Conservation (phyloP, 2,797 vertebrate species). For the Microchirus variegatus region DNA sequence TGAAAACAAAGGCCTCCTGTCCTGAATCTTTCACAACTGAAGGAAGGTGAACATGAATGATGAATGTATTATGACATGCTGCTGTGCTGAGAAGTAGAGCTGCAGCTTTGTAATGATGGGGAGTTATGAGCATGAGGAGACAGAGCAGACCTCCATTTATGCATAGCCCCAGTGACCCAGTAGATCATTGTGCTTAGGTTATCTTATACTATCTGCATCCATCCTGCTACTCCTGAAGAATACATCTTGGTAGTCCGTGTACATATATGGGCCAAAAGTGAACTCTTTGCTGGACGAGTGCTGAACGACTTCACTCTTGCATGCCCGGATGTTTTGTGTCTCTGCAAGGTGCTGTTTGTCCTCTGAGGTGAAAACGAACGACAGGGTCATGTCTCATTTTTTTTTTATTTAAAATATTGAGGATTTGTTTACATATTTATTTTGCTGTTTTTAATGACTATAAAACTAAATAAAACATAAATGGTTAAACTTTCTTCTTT, state of each 20-base stretch:
- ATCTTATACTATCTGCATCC: conserved; percentile 59
- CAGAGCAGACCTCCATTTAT: conserved; percentile 61
- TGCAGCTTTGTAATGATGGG: conserved; percentile 30
- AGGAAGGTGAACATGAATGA: conserved; percentile 6
- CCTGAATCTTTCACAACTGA: conserved; percentile 20
- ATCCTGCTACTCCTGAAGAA: conserved; percentile 63
- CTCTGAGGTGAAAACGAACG: conserved; percentile 47
- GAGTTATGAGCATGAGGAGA: conserved; percentile 36
- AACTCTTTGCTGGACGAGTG: conserved; percentile 42
- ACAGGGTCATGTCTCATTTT: conserved; percentile 17
- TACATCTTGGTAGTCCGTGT: conserved; percentile 23
- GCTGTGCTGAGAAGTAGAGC: conserved; percentile 16
- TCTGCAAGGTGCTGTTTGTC: conserved; percentile 45
- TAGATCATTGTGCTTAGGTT: conserved; percentile 57
- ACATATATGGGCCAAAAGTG: conserved; percentile 19
- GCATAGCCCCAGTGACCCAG: conserved; percentile 65
- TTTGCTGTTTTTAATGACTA: too few species aligned
- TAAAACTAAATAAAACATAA: too few species aligned
- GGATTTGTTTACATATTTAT: neutral
- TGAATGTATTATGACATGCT: conserved; percentile 12
- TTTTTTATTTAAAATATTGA: neutral
- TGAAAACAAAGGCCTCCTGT: neutral
- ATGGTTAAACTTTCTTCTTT: too few species aligned
- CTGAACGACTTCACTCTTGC: conserved; percentile 25
- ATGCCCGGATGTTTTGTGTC: conserved; percentile 39